Evolutionary conservation across 1,140 invertebrate genomes (phyloP).

Genomic region (Pemphigus obesinymphae): DNA sequence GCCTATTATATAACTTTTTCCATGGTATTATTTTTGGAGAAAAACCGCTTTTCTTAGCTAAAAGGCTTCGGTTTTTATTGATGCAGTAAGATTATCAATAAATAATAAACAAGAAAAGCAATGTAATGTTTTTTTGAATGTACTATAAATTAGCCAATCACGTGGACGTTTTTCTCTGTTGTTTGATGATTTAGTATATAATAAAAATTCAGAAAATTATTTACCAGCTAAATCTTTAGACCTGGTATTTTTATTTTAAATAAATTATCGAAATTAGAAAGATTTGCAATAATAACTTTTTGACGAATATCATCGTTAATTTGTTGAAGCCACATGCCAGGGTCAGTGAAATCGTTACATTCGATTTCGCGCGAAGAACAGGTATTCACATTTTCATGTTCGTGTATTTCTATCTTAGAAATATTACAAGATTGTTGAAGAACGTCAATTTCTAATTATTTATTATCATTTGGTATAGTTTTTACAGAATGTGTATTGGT

Average conservation of each 20-base stretch:
- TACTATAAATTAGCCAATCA: conserved; percentile 26
- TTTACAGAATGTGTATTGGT: background rate
- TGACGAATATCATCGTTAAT: background rate
- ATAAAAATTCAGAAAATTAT: conserved; percentile 9
- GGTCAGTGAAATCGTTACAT: background rate
- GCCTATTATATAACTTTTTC: conserved; percentile 7
- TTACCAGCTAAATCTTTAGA: background rate
- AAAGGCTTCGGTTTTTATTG: background rate
- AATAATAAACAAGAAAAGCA: conserved; percentile 1
- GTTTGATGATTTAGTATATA: conserved; percentile 12
- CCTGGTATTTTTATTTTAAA: background rate
- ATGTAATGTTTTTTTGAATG: background rate
- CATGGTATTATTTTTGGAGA: background rate
- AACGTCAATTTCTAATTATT: background rate
- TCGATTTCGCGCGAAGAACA: background rate
- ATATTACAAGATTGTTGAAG: background rate
- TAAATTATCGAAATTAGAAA: background rate
- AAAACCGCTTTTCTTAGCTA: conserved; percentile 1
- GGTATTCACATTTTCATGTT: background rate
- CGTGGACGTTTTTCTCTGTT: conserved; percentile 21
- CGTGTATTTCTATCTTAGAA: background rate
- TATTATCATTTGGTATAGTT: background rate
- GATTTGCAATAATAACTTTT: background rate
- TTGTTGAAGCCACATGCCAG: background rate
- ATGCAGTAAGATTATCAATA: background rate